Evolutionary conservation across 2,888 invertebrate genomes (phyloP).

Genomic region (Tigriopus californicus): DNA sequence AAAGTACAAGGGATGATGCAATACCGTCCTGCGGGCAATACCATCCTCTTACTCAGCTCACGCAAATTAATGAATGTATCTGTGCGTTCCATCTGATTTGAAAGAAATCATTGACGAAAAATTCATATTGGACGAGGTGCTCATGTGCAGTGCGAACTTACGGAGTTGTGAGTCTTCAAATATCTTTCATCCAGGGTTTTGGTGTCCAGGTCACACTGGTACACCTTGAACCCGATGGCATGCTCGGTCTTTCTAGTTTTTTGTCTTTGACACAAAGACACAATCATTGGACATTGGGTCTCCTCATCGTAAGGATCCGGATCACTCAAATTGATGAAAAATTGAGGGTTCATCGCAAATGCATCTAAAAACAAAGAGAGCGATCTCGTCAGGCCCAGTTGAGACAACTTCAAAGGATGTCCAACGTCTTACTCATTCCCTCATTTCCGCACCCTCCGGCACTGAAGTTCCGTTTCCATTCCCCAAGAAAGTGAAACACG

Average conservation of each 20-base stretch:
- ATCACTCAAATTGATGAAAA: conserved; percentile 3
- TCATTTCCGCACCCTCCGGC: conserved; percentile 5
- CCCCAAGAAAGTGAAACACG: neutral
- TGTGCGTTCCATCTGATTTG: conserved; percentile 6
- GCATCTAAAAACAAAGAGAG: neutral
- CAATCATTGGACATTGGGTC: neutral
- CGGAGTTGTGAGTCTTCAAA: neutral
- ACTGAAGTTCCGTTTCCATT: neutral
- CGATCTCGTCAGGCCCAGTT: neutral
- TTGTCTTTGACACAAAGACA: conserved; percentile 3
- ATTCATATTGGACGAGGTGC: too few relatives aligned
- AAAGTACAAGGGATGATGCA: conserved; percentile 18
- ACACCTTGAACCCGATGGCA: conserved; percentile 9
- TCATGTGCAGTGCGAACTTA: neutral
- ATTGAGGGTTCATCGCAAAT: conserved; percentile 3
- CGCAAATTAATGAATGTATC: conserved; percentile 12
- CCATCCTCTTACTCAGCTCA: conserved; percentile 15
- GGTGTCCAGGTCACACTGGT: neutral
- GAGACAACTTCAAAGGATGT: neutral
- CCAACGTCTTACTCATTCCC: neutral
- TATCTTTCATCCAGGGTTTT: neutral
- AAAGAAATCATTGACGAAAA: too few relatives aligned
- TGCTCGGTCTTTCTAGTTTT: neutral
- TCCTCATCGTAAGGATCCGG: conserved; percentile 11
- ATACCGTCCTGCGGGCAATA: conserved; percentile 17